Conservation (phyloP, 2,888 invertebrate species). For the Volucella inflata region DNA sequence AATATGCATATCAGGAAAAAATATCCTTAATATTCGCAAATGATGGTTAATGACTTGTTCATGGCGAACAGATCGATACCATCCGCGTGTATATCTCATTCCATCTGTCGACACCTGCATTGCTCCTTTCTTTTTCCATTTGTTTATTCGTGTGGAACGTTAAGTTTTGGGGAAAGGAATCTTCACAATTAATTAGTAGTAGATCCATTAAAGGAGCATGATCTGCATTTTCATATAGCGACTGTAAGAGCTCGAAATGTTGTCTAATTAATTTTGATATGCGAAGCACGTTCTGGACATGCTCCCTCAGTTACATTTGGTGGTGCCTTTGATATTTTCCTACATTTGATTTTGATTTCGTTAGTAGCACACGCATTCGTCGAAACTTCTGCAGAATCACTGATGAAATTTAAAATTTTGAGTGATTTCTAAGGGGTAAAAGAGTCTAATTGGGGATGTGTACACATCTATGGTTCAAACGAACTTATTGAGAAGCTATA, state of each 20-base stretch:
- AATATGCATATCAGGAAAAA: neutral
- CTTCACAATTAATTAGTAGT: slow-evolving; percentile 63
- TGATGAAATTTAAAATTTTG: slow-evolving; percentile 10
- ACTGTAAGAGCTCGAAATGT: slow-evolving; percentile 33
- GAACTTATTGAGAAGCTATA: too few relatives aligned
- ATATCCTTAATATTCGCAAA: slow-evolving; percentile 26
- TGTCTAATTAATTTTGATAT: slow-evolving; percentile 59
- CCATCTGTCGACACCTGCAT: slow-evolving; percentile 33
- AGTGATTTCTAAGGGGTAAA: too few relatives aligned
- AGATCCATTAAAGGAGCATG: slow-evolving; percentile 69
- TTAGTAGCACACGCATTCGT: neutral
- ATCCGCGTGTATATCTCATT: slow-evolving; percentile 16
- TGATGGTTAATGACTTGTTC: slow-evolving; percentile 34
- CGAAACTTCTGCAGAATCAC: neutral
- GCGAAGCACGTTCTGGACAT: slow-evolving; percentile 49
- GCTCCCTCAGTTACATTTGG: slow-evolving; percentile 41
- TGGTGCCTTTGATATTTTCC: slow-evolving; percentile 31
- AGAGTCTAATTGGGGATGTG: too few relatives aligned
- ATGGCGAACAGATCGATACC: slow-evolving; percentile 35
- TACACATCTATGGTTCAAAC: too few relatives aligned
- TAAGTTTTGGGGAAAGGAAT: slow-evolving; percentile 18
- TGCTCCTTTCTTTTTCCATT: neutral
- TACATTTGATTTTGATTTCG: slow-evolving; percentile 15
- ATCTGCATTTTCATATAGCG: slow-evolving; percentile 61
- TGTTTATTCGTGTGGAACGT: slow-evolving; percentile 26